These are phyloP conservation scores for Psilopsiagon aurifrons DNA, from an alignment of 2,113 vertebrate genomes.

Conservation along the genomic window DNA sequence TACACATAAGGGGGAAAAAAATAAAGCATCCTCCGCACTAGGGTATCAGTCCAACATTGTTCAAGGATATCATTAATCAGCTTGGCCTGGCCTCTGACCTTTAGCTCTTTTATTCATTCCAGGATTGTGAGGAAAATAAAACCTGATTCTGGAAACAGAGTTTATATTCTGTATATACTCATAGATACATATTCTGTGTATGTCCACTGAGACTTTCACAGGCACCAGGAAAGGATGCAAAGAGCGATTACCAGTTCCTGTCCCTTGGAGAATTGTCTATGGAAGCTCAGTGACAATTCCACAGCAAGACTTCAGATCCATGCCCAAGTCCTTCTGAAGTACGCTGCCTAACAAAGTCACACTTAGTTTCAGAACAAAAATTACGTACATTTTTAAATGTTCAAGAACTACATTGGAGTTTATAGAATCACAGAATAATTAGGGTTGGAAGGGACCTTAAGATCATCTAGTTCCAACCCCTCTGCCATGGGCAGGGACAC, in stretches of 20 bases:
- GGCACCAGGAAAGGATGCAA: background rate
- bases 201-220: background rate
- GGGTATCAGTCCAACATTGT: background rate
- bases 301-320: background rate
- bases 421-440: too few relatives aligned
- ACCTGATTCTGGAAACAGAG: background rate
- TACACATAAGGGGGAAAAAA: background rate
- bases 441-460: too few relatives aligned
- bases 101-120: background rate
- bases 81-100: background rate
- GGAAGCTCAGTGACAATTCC: background rate
- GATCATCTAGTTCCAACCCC: too few relatives aligned
- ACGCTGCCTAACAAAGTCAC: background rate
- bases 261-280: rapidly evolving
- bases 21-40: background rate
- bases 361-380: background rate
- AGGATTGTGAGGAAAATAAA: background rate
- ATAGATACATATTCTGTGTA: background rate
- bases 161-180: background rate
- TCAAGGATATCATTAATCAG: background rate
- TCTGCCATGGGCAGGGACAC: too few relatives aligned
- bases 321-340: background rate
- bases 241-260: background rate
- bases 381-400: background rate
- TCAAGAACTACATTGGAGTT: background rate